Evolutionary conservation across 2,113 vertebrate species (phyloP).

Genomic region (Nestor notabilis): DNA sequence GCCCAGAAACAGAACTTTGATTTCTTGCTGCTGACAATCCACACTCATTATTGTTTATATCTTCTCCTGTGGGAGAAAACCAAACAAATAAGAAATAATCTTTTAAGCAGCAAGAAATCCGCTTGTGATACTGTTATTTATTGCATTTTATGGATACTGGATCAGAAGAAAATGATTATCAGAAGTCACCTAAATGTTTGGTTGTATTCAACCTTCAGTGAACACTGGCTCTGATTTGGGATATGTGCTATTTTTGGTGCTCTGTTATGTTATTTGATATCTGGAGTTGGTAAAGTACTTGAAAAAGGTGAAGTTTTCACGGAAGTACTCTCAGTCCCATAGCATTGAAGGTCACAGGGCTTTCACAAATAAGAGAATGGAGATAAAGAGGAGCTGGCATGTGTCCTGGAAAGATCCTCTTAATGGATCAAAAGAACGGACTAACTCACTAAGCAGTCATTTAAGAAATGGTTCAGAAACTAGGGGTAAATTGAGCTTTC

Average conservation of each 20-base stretch:
- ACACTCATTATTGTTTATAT: neutral
- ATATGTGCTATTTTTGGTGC: neutral
- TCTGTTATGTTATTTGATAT: conserved; percentile 30
- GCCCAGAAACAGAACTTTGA: neutral
- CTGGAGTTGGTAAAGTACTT: neutral
- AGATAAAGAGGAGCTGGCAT: neutral
- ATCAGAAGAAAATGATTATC: neutral
- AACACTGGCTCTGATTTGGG: neutral
- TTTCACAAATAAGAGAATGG: neutral
- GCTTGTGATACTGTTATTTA: neutral
- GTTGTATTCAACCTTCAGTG: neutral
- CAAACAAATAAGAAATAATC: neutral
- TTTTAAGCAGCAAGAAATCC: neutral
- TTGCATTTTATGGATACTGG: neutral
- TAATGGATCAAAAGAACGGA: neutral
- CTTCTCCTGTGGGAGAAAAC: neutral
- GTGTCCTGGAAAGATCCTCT: neutral
- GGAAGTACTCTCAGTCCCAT: neutral
- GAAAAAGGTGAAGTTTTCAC: neutral
- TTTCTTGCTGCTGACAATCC: neutral
- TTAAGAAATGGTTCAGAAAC: neutral
- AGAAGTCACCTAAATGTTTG: neutral
- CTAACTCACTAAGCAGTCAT: neutral
- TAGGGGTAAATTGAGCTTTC: neutral
- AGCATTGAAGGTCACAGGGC: conserved; percentile 5